Percentiles rank a stretch among this genome's conserved stretches.
These are phyloP conservation scores for Portevinia maculata DNA, from an alignment of 2,888 invertebrate species.

Conservation along the genomic window DNA sequence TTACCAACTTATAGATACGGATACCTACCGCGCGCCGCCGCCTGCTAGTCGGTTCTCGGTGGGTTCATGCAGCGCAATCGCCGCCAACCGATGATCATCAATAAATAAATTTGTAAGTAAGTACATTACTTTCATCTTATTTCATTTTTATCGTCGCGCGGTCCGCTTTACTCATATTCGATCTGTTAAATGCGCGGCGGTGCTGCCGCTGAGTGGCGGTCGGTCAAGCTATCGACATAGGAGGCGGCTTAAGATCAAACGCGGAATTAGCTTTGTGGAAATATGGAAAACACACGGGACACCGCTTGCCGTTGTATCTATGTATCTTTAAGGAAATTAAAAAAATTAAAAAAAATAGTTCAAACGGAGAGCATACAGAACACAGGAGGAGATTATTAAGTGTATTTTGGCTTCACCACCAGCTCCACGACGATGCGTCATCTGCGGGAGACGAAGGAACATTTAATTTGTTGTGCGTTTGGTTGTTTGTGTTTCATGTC, in stretches of 20 bases:
- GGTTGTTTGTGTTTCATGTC: constrained; percentile 35
- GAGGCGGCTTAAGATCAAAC: constrained; percentile 72
- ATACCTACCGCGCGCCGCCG: constrained; percentile 49
- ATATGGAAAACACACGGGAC: constrained; percentile 66
- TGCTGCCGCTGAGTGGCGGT: constrained; percentile 56
- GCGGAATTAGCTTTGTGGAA: constrained; percentile 70
- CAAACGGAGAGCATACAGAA: constrained; percentile 14
- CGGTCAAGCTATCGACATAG: constrained; percentile 60
- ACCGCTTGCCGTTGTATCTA: constrained; percentile 42
- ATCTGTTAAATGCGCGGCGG: constrained; percentile 57
- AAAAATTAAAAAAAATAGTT: constrained; percentile 58
- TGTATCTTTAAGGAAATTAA: constrained; percentile 64
- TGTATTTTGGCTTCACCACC: constrained; percentile 45
- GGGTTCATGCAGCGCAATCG: constrained; percentile 67
- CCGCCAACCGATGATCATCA: constrained; percentile 74
- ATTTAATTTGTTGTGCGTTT: constrained; percentile 46
- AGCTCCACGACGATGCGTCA: constrained; percentile 44
- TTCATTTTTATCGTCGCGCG: constrained; percentile 74
- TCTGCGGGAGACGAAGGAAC: constrained; percentile 26
- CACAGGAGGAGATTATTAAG: constrained; percentile 63
- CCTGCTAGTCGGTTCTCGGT: constrained; percentile 3
- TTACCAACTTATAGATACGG: constrained; percentile 48
- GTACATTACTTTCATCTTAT: constrained; percentile 75
- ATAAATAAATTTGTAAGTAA: constrained; percentile 75
- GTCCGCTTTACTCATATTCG: constrained; percentile 72